These are phyloP conservation scores for Donacobius atricapilla DNA, from an alignment of 2,113 vertebrate species.

Conservation along the genomic window DNA sequence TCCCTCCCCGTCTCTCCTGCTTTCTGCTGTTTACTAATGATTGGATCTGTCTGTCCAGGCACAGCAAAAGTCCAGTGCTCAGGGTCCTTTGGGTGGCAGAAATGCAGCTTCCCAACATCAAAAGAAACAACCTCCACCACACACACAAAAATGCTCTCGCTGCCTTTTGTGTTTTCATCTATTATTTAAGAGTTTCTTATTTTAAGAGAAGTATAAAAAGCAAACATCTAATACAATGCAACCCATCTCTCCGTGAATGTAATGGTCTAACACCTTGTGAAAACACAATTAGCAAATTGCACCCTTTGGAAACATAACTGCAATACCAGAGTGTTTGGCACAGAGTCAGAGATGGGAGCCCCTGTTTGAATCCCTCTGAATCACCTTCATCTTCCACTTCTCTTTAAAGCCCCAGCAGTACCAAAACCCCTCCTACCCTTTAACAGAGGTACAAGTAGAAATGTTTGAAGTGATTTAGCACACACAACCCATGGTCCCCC, in stretches of 20 bases:
- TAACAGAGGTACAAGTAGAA: not conserved
- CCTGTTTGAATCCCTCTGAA: not conserved
- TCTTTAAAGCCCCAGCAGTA: not conserved
- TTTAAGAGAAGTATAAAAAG: not conserved
- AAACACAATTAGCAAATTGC: not conserved
- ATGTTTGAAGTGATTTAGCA: not conserved
- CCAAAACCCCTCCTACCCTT: not conserved
- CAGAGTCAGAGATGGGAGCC: not conserved
- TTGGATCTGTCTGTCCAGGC: conserved; percentile 30
- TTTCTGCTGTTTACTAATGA: conserved; percentile 29
- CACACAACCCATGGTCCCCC: not conserved
- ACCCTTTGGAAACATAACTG: not conserved
- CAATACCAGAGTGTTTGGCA: not conserved
- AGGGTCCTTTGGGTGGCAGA: not conserved
- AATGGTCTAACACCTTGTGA: not conserved
- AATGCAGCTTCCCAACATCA: not conserved
- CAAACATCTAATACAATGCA: not conserved
- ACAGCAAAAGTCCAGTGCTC: not conserved
- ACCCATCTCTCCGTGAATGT: not conserved
- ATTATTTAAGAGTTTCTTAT: not conserved
- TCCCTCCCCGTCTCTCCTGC: not conserved
- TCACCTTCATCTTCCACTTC: not conserved
- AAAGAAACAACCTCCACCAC: not conserved
- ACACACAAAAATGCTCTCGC: fast-evolving
- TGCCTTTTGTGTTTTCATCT: not conserved